These are phyloP conservation scores for Labroides dimidiatus DNA, from an alignment of 2,797 vertebrate species.

Conservation along the genomic window DNA sequence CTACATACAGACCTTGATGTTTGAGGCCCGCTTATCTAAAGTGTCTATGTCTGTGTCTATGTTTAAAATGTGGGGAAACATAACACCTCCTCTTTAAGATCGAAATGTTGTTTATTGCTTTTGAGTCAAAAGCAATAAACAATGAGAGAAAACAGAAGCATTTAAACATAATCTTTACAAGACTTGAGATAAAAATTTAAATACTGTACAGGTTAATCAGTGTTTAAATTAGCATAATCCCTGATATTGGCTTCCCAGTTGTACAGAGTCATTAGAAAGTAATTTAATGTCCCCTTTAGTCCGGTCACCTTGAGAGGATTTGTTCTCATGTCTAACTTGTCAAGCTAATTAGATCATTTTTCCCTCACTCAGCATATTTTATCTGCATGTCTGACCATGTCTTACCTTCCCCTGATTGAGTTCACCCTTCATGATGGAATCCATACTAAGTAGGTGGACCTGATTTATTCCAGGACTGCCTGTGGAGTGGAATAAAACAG, in stretches of 20 bases:
- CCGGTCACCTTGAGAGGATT: slow-evolving; percentile 39
- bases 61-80: too few species aligned
- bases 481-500: slow-evolving; percentile 17
- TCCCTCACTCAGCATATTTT: slow-evolving; percentile 43
- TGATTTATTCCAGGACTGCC: slow-evolving; percentile 38
- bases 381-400: slow-evolving; percentile 43
- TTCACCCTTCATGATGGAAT: slow-evolving; percentile 18
- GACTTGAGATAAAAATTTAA: background rate
- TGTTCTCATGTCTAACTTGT: slow-evolving; percentile 34
- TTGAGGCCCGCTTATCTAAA: too few species aligned
- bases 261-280: slow-evolving; percentile 31
- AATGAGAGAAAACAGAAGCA: too few species aligned
- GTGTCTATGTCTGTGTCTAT: too few species aligned
- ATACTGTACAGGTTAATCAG: background rate
- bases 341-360: slow-evolving; percentile 43
- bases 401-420: slow-evolving; percentile 41
- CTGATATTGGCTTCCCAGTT: background rate
- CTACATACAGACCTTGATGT: too few species aligned
- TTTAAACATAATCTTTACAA: too few species aligned
- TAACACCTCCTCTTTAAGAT: too few species aligned
- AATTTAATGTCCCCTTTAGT: slow-evolving; percentile 10
- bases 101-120: too few species aligned
- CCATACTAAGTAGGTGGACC: slow-evolving; percentile 34
- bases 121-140: too few species aligned
- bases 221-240: slow-evolving; percentile 32